Evolutionary conservation across 2,888 invertebrate species (phyloP), one percentile per base, ranked within the genome.

Genomic region (Phorcus lineatus): DNA sequence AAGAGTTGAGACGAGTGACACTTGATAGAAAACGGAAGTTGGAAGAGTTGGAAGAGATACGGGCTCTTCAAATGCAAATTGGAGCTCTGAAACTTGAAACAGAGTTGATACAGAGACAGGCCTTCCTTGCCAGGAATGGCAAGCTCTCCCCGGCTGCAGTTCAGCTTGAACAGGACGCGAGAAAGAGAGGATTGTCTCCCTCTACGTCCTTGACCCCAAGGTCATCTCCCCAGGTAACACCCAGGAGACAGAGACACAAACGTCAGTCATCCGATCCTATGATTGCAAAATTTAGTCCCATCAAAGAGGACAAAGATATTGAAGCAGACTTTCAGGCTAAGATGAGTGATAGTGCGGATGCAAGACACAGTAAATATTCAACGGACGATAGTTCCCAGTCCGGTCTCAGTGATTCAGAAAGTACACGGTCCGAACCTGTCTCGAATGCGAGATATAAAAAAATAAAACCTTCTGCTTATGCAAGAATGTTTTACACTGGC

Each of bases 241-340:
- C 91, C 9, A 83, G 92, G 31, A 86, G 92, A 28, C 88, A 89
- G 40, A 82, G 94, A 78, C 94, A 94, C 89, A 94, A 94, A 81
- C 92, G 94, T 53, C 94, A 94, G 88, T 93, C 94, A 78, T 94
- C 94, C 36, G 94, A 94, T 90, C 94, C 94, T 36, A 94, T 94
- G 92, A 93, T 94, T 79, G 93, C 94, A 80, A 94, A 94, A 82
- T 94, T 94, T 88, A 94, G 94, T 70, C 94, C 94, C 17, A 94
- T 94, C 66, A 94, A 94, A 86, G 94, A 94, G 86, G 94, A 94
- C 86, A 92, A 92, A 86, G 93, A 93, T 84, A 91, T 93, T 77
- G 94, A 94, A 85, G 89, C 90, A 19, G 93, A 93, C 81, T 92
- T 93, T 83, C 92, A 91, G 78, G 83, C 86, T 11, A 87, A 87